Base-by-base conservation (phyloP, 2,797 vertebrate genomes). In the Semaprochilodus insignis region DNA sequence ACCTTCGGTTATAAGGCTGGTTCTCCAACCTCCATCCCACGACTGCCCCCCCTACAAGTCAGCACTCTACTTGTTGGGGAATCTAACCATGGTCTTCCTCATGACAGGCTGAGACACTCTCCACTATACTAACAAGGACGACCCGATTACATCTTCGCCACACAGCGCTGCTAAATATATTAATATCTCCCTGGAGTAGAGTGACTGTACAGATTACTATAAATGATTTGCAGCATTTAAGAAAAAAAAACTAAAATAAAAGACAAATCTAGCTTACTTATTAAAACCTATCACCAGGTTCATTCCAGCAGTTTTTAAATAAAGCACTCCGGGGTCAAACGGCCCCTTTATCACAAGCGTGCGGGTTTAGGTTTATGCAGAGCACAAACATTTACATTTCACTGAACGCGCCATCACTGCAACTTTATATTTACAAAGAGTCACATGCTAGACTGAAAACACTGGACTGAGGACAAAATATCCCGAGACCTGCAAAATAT, bases 311-410 rank as follows among this genome's bases (percentile, higher is more conserved):
- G 17, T 0, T 19, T 17, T 6, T 19, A 11, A 55, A 55, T 17
- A 55, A 55, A 14, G 54, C 54, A 5, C 6, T 19, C 16, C 54
- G 4, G 0, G 57, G n/a, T 59, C 57, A 59, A 7, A 59, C 8
- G 57, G 19, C n/a, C n/a, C n/a, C 8, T 59, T 59, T 10, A 8
- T 57, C 19, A 57, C 54, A 57, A 57, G 59, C 13, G n/a, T 13
- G 60, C 10, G 27, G 60, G 23, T 27, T 25, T 25, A 14, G 23
- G 60, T 25, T 27, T 62, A 62, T 69, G 7, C 36, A 27, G 7
- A 62, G 60, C 60, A 27, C 60, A 63, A 63, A 63, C 25, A 63
- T 63, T 63, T 63, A 63, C 23, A 27, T 63, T 63, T 63, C 25
- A 27, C 60, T 63, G 23, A 27, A 27, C 16, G 13, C 31, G 25